Conservation (phyloP, 1,140 invertebrate species). For the Drosophila chauvacae region DNA sequence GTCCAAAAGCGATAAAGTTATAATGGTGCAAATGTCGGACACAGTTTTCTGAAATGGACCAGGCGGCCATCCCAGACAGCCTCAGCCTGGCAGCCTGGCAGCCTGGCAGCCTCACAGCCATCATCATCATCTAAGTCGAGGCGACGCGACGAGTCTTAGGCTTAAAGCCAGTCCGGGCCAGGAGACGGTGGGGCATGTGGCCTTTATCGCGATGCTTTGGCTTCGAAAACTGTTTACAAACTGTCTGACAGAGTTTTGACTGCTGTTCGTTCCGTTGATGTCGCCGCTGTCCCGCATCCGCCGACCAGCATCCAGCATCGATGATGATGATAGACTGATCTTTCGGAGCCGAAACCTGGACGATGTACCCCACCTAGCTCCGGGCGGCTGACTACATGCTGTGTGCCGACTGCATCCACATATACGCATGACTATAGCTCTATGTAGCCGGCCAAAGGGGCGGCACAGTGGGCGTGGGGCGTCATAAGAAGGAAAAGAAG, state of each 20-base stretch:
- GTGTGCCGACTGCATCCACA: constrained; percentile 29
- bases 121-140: constrained; percentile 67
- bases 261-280: constrained; percentile 71
- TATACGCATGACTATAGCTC: background rate
- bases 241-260: constrained; percentile 82
- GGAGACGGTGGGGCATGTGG: background rate
- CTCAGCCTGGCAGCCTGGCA: background rate
- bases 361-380: constrained; percentile 56
- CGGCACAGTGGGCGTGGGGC: constrained; percentile 70
- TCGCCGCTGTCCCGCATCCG: constrained; percentile 53
- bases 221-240: constrained; percentile 81
- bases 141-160: constrained; percentile 57
- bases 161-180: constrained; percentile 54
- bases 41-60: constrained; percentile 75
- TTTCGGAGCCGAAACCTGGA: constrained; percentile 50
- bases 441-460: constrained; percentile 8
- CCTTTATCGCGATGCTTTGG: constrained; percentile 68
- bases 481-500: constrained; percentile 2
- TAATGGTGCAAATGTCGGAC: constrained; percentile 82
- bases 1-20: constrained; percentile 83
- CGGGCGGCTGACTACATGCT: constrained; percentile 69
- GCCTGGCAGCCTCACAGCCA: constrained; percentile 12
- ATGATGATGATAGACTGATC: constrained; percentile 76
- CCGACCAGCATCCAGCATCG: constrained; percentile 13
- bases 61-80: constrained; percentile 16